Evolutionary conservation across 2,113 vertebrate genomes (phyloP).

Genomic region (Himantopus leucocephalus): DNA sequence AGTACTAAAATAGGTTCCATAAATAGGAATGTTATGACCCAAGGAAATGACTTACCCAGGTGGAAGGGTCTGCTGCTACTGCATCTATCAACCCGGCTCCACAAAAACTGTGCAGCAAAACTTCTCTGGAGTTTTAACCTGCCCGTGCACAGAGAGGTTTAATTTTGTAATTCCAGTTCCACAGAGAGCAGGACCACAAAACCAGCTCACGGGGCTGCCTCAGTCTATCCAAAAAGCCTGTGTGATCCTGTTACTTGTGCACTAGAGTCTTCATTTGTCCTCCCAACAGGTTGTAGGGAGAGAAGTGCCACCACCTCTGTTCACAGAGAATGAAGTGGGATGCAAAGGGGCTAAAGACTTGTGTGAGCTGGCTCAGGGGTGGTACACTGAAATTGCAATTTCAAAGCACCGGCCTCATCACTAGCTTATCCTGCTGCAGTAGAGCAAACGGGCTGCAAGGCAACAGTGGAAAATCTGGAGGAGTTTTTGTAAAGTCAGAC

Average conservation of each 20-base stretch:
- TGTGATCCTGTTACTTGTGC: neutral
- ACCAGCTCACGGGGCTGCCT: neutral
- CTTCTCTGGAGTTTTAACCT: neutral
- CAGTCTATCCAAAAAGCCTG: rapidly evolving
- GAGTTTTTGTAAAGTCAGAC: neutral
- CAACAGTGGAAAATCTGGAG: neutral
- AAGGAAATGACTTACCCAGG: neutral
- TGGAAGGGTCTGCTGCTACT: neutral
- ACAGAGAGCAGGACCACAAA: rapidly evolving
- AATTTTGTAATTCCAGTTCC: neutral
- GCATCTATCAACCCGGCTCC: neutral
- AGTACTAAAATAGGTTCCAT: neutral
- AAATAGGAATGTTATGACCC: conserved; percentile 11
- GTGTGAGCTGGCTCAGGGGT: neutral
- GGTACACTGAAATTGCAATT: neutral
- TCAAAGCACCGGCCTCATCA: neutral
- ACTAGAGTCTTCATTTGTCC: neutral
- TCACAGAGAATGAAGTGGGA: neutral
- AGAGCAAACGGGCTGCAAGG: rapidly evolving
- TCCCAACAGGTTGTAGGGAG: neutral
- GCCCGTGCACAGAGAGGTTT: neutral
- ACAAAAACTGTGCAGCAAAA: neutral
- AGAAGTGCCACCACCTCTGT: neutral
- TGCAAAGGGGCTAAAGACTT: neutral
- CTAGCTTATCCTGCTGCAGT: neutral